A percentile compares a stretch with the other conserved stretches of the same genome.
phyloP scores from a whole-genome alignment of 2,113 vertebrate species.

The Mobula birostris region DNA sequence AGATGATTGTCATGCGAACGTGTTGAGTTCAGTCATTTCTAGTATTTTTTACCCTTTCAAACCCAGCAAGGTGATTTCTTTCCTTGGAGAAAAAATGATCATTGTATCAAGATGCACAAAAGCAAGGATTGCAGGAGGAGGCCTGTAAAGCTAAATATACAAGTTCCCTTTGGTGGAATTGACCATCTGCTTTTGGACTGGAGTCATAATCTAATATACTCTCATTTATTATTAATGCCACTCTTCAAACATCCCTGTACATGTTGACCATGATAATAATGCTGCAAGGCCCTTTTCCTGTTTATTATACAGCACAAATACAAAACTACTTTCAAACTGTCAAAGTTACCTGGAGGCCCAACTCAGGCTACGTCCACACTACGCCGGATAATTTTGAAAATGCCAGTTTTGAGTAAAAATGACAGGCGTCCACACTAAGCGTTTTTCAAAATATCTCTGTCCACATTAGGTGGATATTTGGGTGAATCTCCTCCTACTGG shows the following conservation, averaged over 20 bases:
- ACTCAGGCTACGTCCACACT: not conserved
- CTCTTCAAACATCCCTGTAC: not conserved
- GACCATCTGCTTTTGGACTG: not conserved
- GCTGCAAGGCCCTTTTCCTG: not conserved
- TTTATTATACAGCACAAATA: not conserved
- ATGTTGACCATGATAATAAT: not conserved
- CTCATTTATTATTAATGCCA: slow-evolving; percentile 13
- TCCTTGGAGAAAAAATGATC: not conserved
- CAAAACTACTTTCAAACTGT: not conserved
- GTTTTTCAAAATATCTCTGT: too few relatives aligned
- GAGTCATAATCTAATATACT: not conserved
- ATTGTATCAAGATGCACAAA: not conserved
- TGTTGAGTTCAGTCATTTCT: not conserved
- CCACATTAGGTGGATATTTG: too few relatives aligned
- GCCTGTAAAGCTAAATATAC: not conserved
- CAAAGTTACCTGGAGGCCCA: not conserved
- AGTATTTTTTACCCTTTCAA: not conserved
- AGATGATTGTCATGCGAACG: not conserved
- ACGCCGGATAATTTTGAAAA: too few relatives aligned
- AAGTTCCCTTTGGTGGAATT: not conserved
- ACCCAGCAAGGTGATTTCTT: not conserved
- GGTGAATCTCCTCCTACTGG: too few relatives aligned
- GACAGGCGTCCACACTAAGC: too few relatives aligned
- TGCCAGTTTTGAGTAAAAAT: too few relatives aligned
- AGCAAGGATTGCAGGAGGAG: not conserved